Evolutionary conservation across 2,888 invertebrate genomes (phyloP).

Genomic region (Argyresthia albistria): DNA sequence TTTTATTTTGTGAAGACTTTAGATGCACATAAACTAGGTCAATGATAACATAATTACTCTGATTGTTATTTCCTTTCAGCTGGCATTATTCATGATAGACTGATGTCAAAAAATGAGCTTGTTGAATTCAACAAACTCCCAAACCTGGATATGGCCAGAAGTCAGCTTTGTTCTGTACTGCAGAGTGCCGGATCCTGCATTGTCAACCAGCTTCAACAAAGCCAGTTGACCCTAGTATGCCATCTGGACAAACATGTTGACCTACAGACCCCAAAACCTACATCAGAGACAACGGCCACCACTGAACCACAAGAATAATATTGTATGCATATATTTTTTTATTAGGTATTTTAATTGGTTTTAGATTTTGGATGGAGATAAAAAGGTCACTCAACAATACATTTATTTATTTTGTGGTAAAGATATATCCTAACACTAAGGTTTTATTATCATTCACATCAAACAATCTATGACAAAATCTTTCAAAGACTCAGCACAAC

Average conservation of each 20-base stretch:
- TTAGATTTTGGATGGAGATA: neutral
- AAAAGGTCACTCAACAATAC: neutral
- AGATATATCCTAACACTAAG: neutral
- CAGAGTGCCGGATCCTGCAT: conserved; percentile 76
- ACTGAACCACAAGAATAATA: too few species aligned
- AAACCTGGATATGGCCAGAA: conserved; percentile 75
- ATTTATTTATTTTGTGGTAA: neutral
- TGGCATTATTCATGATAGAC: conserved; percentile 79
- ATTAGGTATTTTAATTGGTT: neutral
- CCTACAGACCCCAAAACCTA: conserved; percentile 14
- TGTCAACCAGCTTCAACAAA: conserved; percentile 76
- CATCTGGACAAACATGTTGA: conserved; percentile 75
- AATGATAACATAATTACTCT: too few species aligned
- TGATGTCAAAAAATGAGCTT: conserved; percentile 80
- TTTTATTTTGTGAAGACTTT: too few species aligned
- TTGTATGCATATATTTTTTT: too few species aligned
- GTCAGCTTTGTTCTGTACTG: conserved; percentile 78
- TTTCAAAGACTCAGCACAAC: neutral
- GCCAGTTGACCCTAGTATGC: conserved; percentile 77
- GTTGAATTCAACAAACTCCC: conserved; percentile 76
- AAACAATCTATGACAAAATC: neutral
- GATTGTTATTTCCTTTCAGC: conserved; percentile 50
- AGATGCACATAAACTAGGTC: too few species aligned
- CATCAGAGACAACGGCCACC: too few species aligned
- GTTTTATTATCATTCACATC: neutral